phyloP scores from a whole-genome alignment of 2,797 vertebrate species.

The Netta rufina region DNA sequence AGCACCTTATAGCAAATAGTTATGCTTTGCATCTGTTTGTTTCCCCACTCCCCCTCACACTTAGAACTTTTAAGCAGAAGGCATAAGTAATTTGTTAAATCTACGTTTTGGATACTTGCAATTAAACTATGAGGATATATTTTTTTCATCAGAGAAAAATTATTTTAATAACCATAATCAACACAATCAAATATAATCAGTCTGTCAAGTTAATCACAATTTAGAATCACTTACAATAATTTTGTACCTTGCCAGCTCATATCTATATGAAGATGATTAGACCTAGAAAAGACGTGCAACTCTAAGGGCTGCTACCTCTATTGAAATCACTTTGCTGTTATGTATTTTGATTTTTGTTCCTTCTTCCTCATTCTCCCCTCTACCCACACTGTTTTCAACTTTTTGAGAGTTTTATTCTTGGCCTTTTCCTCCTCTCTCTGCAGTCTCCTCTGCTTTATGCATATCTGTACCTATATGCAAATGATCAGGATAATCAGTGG shows the following conservation, averaged over 20 bases:
- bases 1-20: not conserved
- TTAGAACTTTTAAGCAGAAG: slow-evolving; percentile 33
- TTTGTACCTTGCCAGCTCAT: slow-evolving; percentile 46
- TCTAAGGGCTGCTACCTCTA: not conserved
- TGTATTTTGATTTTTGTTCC: not conserved
- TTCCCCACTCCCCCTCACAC: not conserved
- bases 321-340: not conserved
- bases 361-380: not conserved
- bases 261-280: slow-evolving; percentile 43
- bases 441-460: not conserved
- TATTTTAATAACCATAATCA: slow-evolving; percentile 75
- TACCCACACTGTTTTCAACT: not conserved
- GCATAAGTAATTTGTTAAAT: slow-evolving; percentile 18
- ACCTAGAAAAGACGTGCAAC: not conserved
- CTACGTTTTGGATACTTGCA: slow-evolving; percentile 51
- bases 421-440: not conserved
- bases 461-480: not conserved
- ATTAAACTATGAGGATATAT: slow-evolving; percentile 50
- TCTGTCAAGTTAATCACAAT: slow-evolving; percentile 69
- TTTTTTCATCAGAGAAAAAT: slow-evolving; percentile 67
- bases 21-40: not conserved
- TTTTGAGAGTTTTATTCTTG: not conserved
- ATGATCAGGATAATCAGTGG: not conserved
- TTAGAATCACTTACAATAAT: slow-evolving; percentile 58
- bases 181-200: slow-evolving; percentile 74